Conservation (phyloP, 1,140 invertebrate species). For the Gryon sp. region DNA sequence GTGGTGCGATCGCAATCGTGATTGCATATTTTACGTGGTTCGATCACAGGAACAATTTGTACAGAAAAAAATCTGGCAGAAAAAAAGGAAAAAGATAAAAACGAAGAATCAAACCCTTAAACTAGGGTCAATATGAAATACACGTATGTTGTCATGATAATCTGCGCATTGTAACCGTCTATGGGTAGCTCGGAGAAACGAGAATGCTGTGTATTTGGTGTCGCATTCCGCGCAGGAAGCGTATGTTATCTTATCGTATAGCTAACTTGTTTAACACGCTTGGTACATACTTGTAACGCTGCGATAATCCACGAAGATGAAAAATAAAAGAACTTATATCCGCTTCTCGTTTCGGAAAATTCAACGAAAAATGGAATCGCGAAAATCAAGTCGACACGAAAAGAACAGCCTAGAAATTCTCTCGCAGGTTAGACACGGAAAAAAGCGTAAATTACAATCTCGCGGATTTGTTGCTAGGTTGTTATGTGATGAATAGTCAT, state of each 20-base stretch:
- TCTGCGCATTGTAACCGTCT: conserved; percentile 46
- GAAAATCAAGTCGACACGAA: too few species aligned
- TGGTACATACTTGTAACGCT: conserved; percentile 34
- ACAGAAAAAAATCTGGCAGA: conserved; percentile 25
- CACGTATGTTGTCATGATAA: conserved; percentile 39
- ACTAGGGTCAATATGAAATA: conserved; percentile 52
- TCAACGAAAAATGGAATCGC: neutral
- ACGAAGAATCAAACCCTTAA: conserved; percentile 20
- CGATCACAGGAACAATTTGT: too few species aligned
- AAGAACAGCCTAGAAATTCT: too few species aligned
- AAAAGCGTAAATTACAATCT: neutral
- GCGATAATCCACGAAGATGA: conserved; percentile 48
- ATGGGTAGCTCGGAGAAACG: conserved; percentile 18
- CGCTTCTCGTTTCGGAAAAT: conserved; percentile 18
- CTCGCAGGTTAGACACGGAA: too few species aligned
- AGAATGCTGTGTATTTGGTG: conserved; percentile 43
- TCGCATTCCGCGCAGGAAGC: conserved; percentile 48
- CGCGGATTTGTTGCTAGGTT: too few species aligned
- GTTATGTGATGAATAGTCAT: too few species aligned
- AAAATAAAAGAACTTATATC: conserved; percentile 42
- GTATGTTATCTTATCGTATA: conserved; percentile 53
- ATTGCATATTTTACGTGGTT: conserved; percentile 40
- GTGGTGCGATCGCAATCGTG: conserved; percentile 13
- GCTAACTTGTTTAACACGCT: conserved; percentile 49
- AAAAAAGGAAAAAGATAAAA: too few species aligned